phyloP scores from a whole-genome alignment of 92 coral and sea anemone species.

The Galaxea fascicularis region DNA sequence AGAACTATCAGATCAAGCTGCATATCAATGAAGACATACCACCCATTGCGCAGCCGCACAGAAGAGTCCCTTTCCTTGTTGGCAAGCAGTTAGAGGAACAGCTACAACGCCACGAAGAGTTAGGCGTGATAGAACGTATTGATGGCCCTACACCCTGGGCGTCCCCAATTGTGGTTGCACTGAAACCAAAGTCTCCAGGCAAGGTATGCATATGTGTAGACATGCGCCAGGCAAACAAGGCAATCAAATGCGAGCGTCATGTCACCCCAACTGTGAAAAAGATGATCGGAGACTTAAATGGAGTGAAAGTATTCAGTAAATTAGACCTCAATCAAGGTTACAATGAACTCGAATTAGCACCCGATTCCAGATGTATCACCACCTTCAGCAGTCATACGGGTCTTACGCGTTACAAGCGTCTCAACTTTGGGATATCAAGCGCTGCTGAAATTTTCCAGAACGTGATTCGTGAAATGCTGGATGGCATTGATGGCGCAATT shows the following conservation, averaged over 20 bases:
- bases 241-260: constrained; percentile 69
- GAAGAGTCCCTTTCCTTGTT: constrained; percentile 70
- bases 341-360: constrained; percentile 70
- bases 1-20: no score
- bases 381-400: constrained; percentile 41
- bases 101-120: no score
- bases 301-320: constrained; percentile 65
- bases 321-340: constrained; percentile 76
- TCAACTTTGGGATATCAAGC: constrained; percentile 73
- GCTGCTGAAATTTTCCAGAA: no score
- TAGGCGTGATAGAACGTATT: no score
- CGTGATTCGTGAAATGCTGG: no score
- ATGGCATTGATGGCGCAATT: no score
- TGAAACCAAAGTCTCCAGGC: no score
- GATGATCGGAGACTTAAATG: no score
- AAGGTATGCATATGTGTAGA: constrained; percentile 50
- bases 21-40: constrained; percentile 60
- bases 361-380: constrained; percentile 69
- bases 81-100: constrained; percentile 65
- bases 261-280: constrained; percentile 68
- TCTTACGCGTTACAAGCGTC: constrained; percentile 9
- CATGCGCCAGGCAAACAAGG: constrained; percentile 77
- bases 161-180: no score
- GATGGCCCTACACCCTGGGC: no score
- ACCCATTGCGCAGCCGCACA: constrained; percentile 68